Percentiles rank a stretch among this genome's conserved stretches.
phyloP scores from a whole-genome alignment of 2,797 vertebrate species.

The Microchirus variegatus region DNA sequence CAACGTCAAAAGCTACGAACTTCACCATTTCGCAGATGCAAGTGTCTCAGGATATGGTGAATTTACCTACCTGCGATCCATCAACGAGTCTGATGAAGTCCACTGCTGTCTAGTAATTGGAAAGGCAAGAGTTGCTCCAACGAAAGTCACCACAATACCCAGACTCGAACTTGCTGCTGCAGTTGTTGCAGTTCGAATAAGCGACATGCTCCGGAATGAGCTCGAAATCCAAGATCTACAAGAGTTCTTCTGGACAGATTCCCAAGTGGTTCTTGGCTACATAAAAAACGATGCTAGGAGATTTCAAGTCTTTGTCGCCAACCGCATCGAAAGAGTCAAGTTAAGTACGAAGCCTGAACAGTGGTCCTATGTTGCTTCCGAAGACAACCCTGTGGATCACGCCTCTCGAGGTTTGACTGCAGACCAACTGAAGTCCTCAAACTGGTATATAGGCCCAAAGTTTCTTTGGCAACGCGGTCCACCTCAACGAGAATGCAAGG shows the following conservation, averaged over 20 bases:
- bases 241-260: constrained; percentile 7
- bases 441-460: too few relatives aligned
- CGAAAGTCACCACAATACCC: constrained; percentile 25
- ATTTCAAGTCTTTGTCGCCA: constrained; percentile 9
- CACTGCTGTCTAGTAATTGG: constrained; percentile 41
- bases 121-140: constrained; percentile 38
- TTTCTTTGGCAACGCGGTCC: too few relatives aligned
- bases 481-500: constrained; percentile 16
- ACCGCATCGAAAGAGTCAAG: constrained; percentile 18
- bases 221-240: neutral
- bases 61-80: constrained; percentile 31
- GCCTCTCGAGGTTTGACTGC: neutral
- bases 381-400: constrained; percentile 20
- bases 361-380: constrained; percentile 37
- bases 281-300: constrained; percentile 3
- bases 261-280: neutral
- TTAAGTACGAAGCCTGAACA: constrained; percentile 40
- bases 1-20: constrained; percentile 9
- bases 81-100: constrained; percentile 14
- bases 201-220: neutral
- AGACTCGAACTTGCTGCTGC: neutral
- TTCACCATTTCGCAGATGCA: constrained; percentile 29
- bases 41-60: constrained; percentile 20
- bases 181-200: constrained; percentile 4
- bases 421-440: neutral